Evolutionary conservation across 2,888 invertebrate species (phyloP).

Genomic region (Ectemnius continuus): DNA sequence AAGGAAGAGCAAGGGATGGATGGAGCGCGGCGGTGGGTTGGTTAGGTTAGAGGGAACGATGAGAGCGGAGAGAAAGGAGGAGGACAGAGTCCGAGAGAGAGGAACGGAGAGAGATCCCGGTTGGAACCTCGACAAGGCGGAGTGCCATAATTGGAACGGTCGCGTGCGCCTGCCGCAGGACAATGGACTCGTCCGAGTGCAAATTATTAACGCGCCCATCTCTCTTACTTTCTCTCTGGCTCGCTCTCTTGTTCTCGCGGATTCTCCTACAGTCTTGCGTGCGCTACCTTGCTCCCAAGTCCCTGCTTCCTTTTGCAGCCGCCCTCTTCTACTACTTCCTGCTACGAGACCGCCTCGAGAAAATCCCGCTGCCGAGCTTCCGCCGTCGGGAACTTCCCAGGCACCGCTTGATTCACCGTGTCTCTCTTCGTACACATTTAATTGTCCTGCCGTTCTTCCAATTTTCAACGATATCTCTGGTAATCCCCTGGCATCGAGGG

Average conservation of each 20-base stretch:
- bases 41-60: conserved; percentile 37
- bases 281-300: conserved; percentile 15
- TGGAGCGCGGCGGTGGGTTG: conserved; percentile 25
- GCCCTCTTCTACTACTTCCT: conserved; percentile 22
- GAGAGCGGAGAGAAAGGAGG: conserved; percentile 29
- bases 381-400: neutral
- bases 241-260: conserved; percentile 7
- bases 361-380: conserved; percentile 39
- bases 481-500: neutral
- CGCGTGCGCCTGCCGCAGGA: conserved; percentile 72
- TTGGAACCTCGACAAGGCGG: conserved; percentile 61
- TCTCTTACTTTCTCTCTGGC: conserved; percentile 47
- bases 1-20: conserved; percentile 46
- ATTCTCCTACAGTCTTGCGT: conserved; percentile 2
- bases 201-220: conserved; percentile 74
- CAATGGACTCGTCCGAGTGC: conserved; percentile 76
- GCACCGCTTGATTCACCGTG: neutral
- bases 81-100: conserved; percentile 25
- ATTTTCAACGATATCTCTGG: neutral
- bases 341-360: conserved; percentile 39
- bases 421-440: neutral
- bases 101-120: conserved; percentile 41
- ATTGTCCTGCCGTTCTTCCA: no score
- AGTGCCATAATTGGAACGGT: conserved; percentile 76
- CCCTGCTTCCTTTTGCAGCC: conserved; percentile 15